Conservation (phyloP, 37 sponge, comb jelly and placozoan genomes). For the Theonella swinhoei region DNA sequence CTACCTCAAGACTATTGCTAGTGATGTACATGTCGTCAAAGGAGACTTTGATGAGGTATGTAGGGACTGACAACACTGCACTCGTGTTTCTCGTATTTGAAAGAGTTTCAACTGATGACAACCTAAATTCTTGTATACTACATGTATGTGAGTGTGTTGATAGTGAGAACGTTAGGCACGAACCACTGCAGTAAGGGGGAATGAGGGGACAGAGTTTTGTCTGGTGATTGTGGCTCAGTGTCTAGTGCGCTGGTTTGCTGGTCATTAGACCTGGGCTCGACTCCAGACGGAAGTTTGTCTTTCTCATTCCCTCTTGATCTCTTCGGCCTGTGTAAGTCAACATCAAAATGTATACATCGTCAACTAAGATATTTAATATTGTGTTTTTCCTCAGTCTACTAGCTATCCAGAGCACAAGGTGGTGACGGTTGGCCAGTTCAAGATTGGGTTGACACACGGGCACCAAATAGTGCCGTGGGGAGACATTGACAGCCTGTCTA, state of each 20-base stretch:
- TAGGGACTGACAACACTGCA: not conserved
- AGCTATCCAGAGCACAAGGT: constrained; percentile 97
- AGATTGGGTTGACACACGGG: constrained; percentile 96
- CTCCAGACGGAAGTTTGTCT: too few species aligned
- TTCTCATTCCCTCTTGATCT: too few species aligned
- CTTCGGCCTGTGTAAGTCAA: too few species aligned
- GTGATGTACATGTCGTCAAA: constrained; percentile 93
- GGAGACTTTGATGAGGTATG: constrained; percentile 99
- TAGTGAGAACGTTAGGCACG: too few species aligned
- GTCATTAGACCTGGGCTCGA: too few species aligned
- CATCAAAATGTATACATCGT: not conserved
- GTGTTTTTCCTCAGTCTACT: constrained; percentile 42
- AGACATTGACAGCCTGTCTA: constrained; percentile 89
- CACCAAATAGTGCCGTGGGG: constrained; percentile 99
- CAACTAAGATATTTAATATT: not conserved
- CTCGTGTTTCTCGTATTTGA: not conserved
- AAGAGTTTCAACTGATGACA: too few species aligned
- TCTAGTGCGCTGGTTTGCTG: too few species aligned
- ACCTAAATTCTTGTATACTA: too few species aligned
- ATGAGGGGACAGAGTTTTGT: too few species aligned
- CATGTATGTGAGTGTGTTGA: too few species aligned
- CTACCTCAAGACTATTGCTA: constrained; percentile 96
- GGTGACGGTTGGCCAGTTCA: constrained; percentile 93
- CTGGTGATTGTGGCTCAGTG: too few species aligned
- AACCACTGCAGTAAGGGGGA: too few species aligned